These are phyloP conservation scores for Parotia lawesii DNA, from an alignment of 2,113 vertebrate species.

Conservation along the genomic window DNA sequence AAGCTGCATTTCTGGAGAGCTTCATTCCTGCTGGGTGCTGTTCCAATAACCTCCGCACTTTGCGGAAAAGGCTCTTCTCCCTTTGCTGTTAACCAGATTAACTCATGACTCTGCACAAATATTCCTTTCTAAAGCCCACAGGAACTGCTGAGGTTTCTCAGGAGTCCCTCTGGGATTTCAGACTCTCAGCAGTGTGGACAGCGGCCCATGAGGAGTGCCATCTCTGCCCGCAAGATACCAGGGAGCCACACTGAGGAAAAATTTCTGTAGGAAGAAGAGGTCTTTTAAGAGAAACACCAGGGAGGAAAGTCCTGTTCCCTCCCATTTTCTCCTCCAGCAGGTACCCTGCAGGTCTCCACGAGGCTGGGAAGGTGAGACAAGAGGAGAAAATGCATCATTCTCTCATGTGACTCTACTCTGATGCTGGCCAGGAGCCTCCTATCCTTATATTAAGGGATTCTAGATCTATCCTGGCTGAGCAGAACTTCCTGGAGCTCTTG, in stretches of 20 bases:
- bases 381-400: not conserved
- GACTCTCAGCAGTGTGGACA: not conserved
- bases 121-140: not conserved
- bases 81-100: not conserved
- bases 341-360: not conserved
- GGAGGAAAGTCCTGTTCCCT: not conserved
- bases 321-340: not conserved
- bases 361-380: not conserved
- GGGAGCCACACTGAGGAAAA: not conserved
- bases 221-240: not conserved
- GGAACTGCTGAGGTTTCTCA: not conserved
- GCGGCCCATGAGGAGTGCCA: not conserved
- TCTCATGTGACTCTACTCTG: fast-evolving
- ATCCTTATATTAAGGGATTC: not conserved
- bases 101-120: not conserved
- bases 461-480: not conserved
- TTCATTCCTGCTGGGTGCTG: not conserved
- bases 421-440: not conserved
- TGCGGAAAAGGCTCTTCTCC: not conserved
- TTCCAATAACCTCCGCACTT: not conserved
- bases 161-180: not conserved
- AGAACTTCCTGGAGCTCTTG: not conserved
- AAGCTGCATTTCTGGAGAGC: not conserved
- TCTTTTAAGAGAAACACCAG: not conserved
- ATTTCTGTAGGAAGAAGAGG: not conserved